Conservation (phyloP, 30 jellyfish, hydroid and myxozoan species). For the Morbakka virulenta region DNA sequence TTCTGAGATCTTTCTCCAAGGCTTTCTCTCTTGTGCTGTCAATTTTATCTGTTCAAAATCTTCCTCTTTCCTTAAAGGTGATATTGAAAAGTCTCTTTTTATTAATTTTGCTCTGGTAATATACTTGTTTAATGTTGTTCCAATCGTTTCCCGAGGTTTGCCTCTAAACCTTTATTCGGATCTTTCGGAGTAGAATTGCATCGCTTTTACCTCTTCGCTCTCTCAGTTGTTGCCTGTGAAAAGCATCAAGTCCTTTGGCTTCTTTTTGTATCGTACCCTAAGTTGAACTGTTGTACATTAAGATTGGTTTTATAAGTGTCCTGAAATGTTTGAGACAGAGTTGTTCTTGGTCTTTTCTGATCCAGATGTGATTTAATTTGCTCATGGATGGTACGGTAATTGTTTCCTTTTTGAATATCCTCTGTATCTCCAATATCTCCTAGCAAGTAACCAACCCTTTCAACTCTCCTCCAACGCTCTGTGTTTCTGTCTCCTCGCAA, state of each 20-base stretch:
- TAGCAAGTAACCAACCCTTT: conserved; percentile 29
- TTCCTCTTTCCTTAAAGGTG: conserved; percentile 1
- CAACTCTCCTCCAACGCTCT: conserved; percentile 43
- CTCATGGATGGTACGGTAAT: conserved; percentile 33
- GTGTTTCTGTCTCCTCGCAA: conserved; percentile 50
- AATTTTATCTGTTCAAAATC: too few species aligned
- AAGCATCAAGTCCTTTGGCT: background rate
- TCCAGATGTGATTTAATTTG: too few species aligned
- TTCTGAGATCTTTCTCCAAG: too few species aligned
- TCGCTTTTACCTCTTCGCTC: too few species aligned
- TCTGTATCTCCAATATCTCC: too few species aligned
- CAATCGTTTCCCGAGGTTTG: conserved; percentile 33
- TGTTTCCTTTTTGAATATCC: conserved; percentile 25
- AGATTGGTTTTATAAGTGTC: background rate
- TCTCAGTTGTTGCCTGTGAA: background rate
- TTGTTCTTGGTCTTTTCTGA: conserved; percentile 16
- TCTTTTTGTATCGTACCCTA: too few species aligned
- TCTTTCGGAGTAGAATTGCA: too few species aligned
- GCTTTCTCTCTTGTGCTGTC: background rate
- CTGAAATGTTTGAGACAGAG: too few species aligned
- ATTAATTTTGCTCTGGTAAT: conserved; percentile 34
- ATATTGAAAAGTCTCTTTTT: conserved; percentile 6
- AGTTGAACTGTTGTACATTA: too few species aligned
- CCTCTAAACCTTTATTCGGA: conserved; percentile 38
- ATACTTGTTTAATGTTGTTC: conserved; percentile 17